Evolutionary conservation across 2,797 vertebrate species (phyloP), one percentile per base, ranked within the genome.

Genomic region (Tamandua tetradactyla): DNA sequence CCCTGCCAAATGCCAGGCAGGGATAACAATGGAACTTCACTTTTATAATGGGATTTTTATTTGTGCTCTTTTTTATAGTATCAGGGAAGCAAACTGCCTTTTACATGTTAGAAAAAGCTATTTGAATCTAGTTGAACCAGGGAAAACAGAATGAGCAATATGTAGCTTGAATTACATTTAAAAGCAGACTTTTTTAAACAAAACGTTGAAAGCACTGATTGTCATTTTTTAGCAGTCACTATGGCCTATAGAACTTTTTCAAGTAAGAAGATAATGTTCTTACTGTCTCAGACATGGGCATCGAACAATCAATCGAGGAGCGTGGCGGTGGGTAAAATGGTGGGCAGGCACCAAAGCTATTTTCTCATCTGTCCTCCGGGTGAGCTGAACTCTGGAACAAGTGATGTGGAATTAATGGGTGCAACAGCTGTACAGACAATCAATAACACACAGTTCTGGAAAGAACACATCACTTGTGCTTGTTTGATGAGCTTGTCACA

Each of bases 401-500:
- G 98, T 98, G 98, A 98, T 98, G 98, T 98, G 98, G 98, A 98
- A 98, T 97, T 98, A 98, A 98, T 95, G 97, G 98, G 98, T 96
- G 98, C 98, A 98, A 98, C 98, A 98, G 98, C 98, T 98, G 98
- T 98, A 98, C 98, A 97, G 98, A 99, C 98, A 98, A 99, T 99
- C 98, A 98, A 96, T 98, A 98, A 98, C 98, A 98, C 98, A 98
- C 98, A 96, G 97, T 99, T 99, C 99, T 99, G 99, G 99, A 99
- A 99, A 99, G 99, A 99, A 99, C 98, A 98, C 98, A 98, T 99
- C 99, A 99, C 99, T 99, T 98, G 98, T 99, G 99, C 99, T 99
- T 98, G 97, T 99, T 99, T 99, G 99, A 99, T 99, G 99, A 99
- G 99, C 99, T 98, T 99, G 99, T 99, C 99, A 99, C 99, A 99